Evolutionary conservation across 2,797 vertebrate genomes (phyloP), one percentile per base, ranked within the genome.

Genomic region (Enteromius trimaculatus): DNA sequence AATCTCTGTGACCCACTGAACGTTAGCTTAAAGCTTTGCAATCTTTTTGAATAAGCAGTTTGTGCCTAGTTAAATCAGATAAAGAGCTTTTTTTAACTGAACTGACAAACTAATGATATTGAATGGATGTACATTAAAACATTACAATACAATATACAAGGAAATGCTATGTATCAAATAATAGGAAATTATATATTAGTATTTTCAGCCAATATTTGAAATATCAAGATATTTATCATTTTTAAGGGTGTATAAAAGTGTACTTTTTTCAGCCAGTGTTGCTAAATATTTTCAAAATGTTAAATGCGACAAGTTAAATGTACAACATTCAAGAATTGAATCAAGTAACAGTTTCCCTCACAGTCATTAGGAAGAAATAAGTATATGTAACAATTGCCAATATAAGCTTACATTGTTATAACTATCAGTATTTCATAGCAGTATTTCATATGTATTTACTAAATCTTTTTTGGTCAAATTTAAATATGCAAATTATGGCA

Each of bases 41-140:
- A 8, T 53, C 17, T 34, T 21, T 34, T 76, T 7, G 3, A 75
- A 51, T 37, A 23, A 75, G 34, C n/a, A 9, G 13, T 37, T 75
- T 58, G 13, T 76, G 6, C 51, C 53, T 42, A 17, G 21, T 76
- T 76, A 39, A 60, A 76, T 76, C n/a, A 42, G 51, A 74, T 37
- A 37, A 55, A 74, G 49, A 51, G 4, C 44, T 13, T 11, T 53
- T 74, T 2, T 34, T 13, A 6, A 53, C 47, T n/a, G 9, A 74
- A 34, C 29, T 58, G 34, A 53, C 34, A 34, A 17, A 37, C 74
- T 42, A 42, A 58, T 23, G 53, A 34, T 34, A 34, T 58, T 16
- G 21, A 58, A 39, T 19, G 1, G 6, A 58, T 75, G 6, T 42
- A 44, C 1, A 14, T 80, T 70, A 44, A 17, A 69, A 26, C n/a